These are phyloP conservation scores for Archips crataeganus DNA, from an alignment of 2,888 invertebrate species.

Conservation along the genomic window DNA sequence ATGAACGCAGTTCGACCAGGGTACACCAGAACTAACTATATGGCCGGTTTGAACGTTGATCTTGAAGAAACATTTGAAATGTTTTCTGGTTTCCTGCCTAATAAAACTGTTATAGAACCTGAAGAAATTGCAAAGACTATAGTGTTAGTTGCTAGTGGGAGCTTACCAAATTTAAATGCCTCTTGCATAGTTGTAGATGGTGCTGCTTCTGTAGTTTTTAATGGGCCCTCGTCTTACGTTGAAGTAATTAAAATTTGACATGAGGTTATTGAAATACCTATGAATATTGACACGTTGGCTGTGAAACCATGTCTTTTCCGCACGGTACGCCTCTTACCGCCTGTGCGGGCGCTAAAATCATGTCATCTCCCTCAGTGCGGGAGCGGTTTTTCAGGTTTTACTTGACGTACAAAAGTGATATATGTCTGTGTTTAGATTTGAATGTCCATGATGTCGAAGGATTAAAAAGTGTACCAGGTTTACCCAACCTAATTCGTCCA, in stretches of 20 bases:
- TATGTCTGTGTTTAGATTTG: too few species aligned
- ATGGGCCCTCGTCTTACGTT: not conserved
- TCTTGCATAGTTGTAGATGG: conserved; percentile 61
- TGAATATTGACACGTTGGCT: too few species aligned
- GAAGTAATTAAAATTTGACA: not conserved
- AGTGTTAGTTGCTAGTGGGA: conserved; percentile 63
- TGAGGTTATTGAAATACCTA: too few species aligned
- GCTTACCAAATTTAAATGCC: conserved; percentile 62
- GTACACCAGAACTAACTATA: conserved; percentile 64
- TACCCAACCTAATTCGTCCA: too few species aligned
- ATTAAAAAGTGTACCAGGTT: too few species aligned
- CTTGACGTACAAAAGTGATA: too few species aligned
- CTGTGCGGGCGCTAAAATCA: too few species aligned
- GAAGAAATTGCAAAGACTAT: conserved; percentile 69
- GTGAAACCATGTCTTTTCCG: too few species aligned
- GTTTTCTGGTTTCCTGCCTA: conserved; percentile 58
- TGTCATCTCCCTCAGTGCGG: too few species aligned
- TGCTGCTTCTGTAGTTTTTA: conserved; percentile 48
- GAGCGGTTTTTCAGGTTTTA: too few species aligned
- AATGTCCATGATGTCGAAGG: too few species aligned
- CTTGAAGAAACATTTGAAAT: conserved; percentile 57
- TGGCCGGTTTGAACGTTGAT: conserved; percentile 64
- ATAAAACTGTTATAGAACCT: conserved; percentile 62
- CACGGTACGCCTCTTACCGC: too few species aligned
- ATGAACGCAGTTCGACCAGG: conserved; percentile 73